These are phyloP conservation scores for Triplophysa rosa DNA, from an alignment of 2,113 vertebrate species.

Conservation along the genomic window DNA sequence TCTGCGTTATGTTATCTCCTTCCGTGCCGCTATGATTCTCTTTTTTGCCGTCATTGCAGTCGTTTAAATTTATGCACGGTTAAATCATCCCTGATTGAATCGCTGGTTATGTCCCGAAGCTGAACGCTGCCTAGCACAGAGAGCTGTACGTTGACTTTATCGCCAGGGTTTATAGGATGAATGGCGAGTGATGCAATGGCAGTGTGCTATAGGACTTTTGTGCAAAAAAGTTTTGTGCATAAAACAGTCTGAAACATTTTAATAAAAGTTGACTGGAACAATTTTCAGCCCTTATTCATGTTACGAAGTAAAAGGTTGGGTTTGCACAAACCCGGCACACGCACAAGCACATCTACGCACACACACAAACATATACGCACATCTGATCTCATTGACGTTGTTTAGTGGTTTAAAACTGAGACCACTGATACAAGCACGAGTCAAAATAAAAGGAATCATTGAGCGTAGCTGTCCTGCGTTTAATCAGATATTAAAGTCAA, in stretches of 20 bases:
- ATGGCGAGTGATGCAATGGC: slow-evolving; percentile 8
- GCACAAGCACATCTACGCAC: slow-evolving; percentile 13
- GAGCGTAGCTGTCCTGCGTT: slow-evolving; percentile 15
- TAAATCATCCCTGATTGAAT: slow-evolving; percentile 29
- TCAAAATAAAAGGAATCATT: slow-evolving; percentile 40
- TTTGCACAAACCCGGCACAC: background rate
- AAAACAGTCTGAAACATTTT: slow-evolving; percentile 41
- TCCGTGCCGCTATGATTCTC: slow-evolving; percentile 8
- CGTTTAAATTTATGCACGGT: slow-evolving; percentile 18
- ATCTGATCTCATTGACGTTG: slow-evolving; percentile 9
- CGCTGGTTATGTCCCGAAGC: background rate
- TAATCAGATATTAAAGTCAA: slow-evolving; percentile 34
- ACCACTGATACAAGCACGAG: slow-evolving; percentile 22
- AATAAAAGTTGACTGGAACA: slow-evolving; percentile 44
- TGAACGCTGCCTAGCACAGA: slow-evolving; percentile 8
- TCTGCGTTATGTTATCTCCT: slow-evolving; percentile 4
- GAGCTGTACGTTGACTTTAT: background rate
- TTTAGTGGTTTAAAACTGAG: slow-evolving; percentile 35
- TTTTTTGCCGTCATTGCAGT: slow-evolving; percentile 6
- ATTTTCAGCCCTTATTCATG: slow-evolving; percentile 46
- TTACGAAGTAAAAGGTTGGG: slow-evolving; percentile 28
- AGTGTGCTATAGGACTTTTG: background rate
- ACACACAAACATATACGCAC: slow-evolving; percentile 17
- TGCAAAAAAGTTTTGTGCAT: slow-evolving; percentile 39
- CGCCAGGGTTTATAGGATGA: background rate